These are phyloP conservation scores for Aspiorhynchus laticeps DNA, from an alignment of 2,113 vertebrate species.

Conservation along the genomic window DNA sequence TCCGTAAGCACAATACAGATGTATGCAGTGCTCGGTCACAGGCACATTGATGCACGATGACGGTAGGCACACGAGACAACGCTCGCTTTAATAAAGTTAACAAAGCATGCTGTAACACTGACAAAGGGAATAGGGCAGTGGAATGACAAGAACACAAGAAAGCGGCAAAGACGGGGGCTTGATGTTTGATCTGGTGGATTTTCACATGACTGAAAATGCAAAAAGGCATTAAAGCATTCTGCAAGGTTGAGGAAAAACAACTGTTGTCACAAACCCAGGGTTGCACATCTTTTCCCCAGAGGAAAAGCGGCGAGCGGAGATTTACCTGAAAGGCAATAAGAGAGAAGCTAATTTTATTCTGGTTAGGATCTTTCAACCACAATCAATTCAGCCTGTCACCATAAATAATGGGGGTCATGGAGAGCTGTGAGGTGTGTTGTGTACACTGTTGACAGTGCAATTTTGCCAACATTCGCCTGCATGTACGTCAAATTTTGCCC, in stretches of 20 bases:
- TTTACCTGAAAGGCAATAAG: slow-evolving; percentile 77
- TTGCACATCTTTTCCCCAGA: slow-evolving; percentile 62
- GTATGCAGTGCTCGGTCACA: not conserved
- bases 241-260: slow-evolving; percentile 60
- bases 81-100: slow-evolving; percentile 5
- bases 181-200: slow-evolving; percentile 60
- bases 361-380: slow-evolving; percentile 80
- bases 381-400: slow-evolving; percentile 79
- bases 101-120: not conserved
- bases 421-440: slow-evolving; percentile 55
- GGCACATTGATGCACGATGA: not conserved
- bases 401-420: slow-evolving; percentile 79
- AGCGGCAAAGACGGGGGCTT: not conserved
- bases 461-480: slow-evolving; percentile 56
- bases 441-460: slow-evolving; percentile 66
- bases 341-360: slow-evolving; percentile 83
- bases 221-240: slow-evolving; percentile 59
- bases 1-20: slow-evolving; percentile 7
- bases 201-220: slow-evolving; percentile 57
- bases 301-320: slow-evolving; percentile 64
- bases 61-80: not conserved
- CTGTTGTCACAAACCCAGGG: slow-evolving; percentile 66
- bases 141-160: slow-evolving; percentile 19
- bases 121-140: not conserved
- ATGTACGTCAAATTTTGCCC: slow-evolving; percentile 29